phyloP scores from a whole-genome alignment of 2,113 vertebrate species.

The Myiozetetes cayanensis region DNA sequence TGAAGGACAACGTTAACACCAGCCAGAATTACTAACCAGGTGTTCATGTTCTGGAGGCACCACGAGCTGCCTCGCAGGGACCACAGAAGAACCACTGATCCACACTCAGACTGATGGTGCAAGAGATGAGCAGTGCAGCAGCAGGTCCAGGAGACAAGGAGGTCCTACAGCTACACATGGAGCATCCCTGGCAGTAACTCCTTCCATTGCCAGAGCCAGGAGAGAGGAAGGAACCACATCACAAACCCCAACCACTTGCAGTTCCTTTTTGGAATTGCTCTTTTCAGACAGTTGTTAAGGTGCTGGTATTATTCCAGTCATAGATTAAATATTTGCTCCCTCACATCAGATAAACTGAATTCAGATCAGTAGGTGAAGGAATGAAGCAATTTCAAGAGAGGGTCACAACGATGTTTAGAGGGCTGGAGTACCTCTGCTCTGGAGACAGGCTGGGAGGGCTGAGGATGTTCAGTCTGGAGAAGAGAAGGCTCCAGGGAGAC shows the following conservation, averaged over 20 bases:
- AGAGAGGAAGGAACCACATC: not conserved
- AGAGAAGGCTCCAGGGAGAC: not conserved
- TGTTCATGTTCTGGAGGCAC: not conserved
- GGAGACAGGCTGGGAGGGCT: not conserved
- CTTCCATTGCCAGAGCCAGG: not conserved
- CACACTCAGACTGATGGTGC: not conserved
- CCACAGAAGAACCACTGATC: not conserved
- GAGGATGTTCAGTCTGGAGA: not conserved
- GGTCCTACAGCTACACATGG: not conserved
- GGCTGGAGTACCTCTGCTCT: not conserved
- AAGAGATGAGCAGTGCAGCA: not conserved
- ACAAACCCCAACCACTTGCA: not conserved
- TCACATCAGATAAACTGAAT: not conserved
- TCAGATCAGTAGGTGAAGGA: not conserved
- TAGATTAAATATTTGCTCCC: not conserved
- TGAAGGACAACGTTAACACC: not conserved
- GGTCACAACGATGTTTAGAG: not conserved
- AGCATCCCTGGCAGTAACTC: not conserved
- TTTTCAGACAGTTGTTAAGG: not conserved
- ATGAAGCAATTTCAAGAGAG: not conserved
- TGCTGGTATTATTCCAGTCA: not conserved
- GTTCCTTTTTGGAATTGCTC: not conserved
- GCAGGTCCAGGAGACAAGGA: not conserved
- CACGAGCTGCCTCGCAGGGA: not conserved
- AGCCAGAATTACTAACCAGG: not conserved